Evolutionary conservation across 2,888 invertebrate genomes (phyloP).

Genomic region (Linnaemya tessellans): DNA sequence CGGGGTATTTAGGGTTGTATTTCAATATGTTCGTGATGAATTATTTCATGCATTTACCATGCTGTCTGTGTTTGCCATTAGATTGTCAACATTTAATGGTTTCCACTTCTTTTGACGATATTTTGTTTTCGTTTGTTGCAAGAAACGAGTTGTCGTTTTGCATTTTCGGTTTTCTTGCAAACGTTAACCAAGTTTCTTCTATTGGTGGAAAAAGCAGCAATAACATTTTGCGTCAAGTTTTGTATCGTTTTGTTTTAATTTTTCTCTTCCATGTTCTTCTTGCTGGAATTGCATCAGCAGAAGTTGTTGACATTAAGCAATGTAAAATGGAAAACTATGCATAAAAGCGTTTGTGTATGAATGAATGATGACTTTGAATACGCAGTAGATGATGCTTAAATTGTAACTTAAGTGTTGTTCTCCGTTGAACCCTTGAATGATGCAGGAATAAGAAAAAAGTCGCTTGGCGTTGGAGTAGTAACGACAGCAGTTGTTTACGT

Average conservation of each 20-base stretch:
- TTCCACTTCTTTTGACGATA: constrained; percentile 40
- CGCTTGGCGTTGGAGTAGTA: constrained; percentile 4
- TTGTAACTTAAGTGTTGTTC: constrained; percentile 66
- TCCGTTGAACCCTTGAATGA: constrained; percentile 16
- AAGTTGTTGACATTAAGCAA: constrained; percentile 70
- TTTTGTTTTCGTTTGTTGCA: constrained; percentile 12
- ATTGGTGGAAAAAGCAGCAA: constrained; percentile 40
- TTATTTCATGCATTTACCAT: constrained; percentile 60
- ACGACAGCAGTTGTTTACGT: constrained; percentile 19
- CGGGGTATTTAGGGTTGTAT: background rate
- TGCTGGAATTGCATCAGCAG: constrained; percentile 56
- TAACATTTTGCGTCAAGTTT: constrained; percentile 60
- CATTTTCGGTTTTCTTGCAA: constrained; percentile 25
- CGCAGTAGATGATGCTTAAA: constrained; percentile 67
- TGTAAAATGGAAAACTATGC: constrained; percentile 59
- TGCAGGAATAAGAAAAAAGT: background rate
- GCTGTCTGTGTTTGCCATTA: constrained; percentile 59
- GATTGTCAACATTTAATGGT: constrained; percentile 61
- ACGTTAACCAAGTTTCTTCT: constrained; percentile 46
- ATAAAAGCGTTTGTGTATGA: constrained; percentile 63
- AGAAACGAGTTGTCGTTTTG: constrained; percentile 41
- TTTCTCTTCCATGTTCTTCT: constrained; percentile 34
- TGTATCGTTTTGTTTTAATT: constrained; percentile 41
- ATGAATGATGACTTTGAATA: constrained; percentile 69
- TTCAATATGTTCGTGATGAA: constrained; percentile 47